phyloP scores from a whole-genome alignment of 2,113 vertebrate genomes.

The Okapia johnstoni region DNA sequence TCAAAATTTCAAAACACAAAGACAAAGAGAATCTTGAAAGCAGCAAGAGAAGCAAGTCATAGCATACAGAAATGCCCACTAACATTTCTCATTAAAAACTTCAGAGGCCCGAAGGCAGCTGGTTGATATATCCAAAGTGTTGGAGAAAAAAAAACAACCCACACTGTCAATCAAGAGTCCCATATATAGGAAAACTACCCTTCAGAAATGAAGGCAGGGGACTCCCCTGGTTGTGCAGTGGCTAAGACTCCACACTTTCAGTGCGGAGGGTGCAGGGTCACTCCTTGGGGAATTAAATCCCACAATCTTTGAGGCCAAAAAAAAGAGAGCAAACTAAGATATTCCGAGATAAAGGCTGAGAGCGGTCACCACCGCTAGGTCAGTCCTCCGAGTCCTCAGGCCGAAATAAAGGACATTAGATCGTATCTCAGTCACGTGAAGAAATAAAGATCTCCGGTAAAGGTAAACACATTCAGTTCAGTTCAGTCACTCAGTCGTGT shows the following conservation, averaged over 20 bases:
- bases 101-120: not conserved
- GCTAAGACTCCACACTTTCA: not conserved
- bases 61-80: not conserved
- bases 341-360: not conserved
- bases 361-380: not conserved
- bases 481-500: too few species aligned
- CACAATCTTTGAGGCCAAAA: not conserved
- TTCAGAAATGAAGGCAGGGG: not conserved
- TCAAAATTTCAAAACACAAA: not conserved
- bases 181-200: not conserved
- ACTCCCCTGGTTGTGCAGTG: not conserved
- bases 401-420: not conserved
- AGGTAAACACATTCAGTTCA: not conserved
- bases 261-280: not conserved
- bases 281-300: not conserved
- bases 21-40: not conserved
- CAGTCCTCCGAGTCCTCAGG: not conserved
- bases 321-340: not conserved
- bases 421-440: not conserved
- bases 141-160: not conserved
- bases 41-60: not conserved
- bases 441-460: not conserved
- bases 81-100: not conserved
- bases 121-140: not conserved
- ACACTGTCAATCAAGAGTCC: not conserved